phyloP scores from a whole-genome alignment of 2,113 vertebrate species.

The Lethenteron reissneri region DNA sequence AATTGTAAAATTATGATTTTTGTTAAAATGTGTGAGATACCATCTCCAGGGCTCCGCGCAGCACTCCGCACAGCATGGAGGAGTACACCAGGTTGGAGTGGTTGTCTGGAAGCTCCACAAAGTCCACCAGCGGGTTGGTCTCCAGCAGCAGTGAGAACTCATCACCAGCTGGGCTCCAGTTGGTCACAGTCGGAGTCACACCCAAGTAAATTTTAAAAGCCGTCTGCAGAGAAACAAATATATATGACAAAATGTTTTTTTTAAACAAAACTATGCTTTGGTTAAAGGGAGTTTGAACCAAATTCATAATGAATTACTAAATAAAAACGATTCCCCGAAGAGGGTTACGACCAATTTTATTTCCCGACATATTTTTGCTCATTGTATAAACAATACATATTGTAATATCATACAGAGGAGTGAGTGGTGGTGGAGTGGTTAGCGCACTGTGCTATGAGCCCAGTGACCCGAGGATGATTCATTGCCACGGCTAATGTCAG shows the following conservation, averaged over 20 bases:
- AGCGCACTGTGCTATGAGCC: too few species aligned
- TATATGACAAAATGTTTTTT: background rate
- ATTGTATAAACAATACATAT: too few species aligned
- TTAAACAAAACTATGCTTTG: background rate
- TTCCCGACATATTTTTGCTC: too few species aligned
- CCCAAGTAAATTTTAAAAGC: constrained; percentile 98
- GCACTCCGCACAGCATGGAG: constrained; percentile 67
- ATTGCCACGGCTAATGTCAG: too few species aligned
- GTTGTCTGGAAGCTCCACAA: constrained; percentile 89
- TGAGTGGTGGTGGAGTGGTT: too few species aligned
- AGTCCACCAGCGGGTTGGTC: constrained; percentile 87
- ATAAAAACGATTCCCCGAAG: too few species aligned
- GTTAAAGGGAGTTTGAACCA: too few species aligned
- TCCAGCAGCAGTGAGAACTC: constrained; percentile 95
- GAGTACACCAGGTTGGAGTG: constrained; percentile 85
- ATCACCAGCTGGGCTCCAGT: constrained; percentile 89
- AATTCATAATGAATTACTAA: too few species aligned
- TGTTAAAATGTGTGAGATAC: constrained; percentile 22
- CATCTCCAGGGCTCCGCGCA: constrained; percentile 90
- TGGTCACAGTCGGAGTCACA: constrained; percentile 83
- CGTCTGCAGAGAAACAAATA: constrained; percentile 29
- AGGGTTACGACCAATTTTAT: too few species aligned
- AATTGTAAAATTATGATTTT: too few species aligned
- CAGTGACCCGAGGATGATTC: too few species aligned
- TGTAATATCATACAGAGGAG: too few species aligned